Evolutionary conservation across 1,140 invertebrate species (phyloP).

Genomic region (Lepidurus arcticus): DNA sequence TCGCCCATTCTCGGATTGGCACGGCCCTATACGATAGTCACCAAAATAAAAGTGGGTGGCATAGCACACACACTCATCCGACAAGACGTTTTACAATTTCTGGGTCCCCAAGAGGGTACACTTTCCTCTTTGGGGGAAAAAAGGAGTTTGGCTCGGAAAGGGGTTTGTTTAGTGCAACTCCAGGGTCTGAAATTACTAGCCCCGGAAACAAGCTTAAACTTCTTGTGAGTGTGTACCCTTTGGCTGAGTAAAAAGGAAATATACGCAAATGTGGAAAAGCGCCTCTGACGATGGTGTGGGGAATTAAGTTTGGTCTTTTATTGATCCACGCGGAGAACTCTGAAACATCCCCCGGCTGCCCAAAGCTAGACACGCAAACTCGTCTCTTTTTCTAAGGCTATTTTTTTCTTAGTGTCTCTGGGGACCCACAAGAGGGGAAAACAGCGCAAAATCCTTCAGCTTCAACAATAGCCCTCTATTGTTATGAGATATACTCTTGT

Average conservation of each 20-base stretch:
- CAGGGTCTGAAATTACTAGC: not conserved
- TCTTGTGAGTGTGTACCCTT: not conserved
- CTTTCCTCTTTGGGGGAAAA: too few species aligned
- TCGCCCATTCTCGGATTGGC: slow-evolving; percentile 12
- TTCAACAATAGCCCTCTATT: too few species aligned
- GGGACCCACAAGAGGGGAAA: too few species aligned
- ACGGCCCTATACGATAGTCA: not conserved
- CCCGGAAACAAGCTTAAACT: not conserved
- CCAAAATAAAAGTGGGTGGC: not conserved
- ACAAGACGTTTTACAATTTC: not conserved
- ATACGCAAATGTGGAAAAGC: not conserved
- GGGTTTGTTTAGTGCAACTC: not conserved
- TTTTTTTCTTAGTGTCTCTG: too few species aligned
- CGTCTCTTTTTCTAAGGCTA: not conserved
- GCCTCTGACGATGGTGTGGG: not conserved
- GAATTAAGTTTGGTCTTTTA: slow-evolving; percentile 16
- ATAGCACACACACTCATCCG: not conserved
- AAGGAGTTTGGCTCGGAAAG: not conserved
- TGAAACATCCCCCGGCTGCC: not conserved
- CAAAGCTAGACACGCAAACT: not conserved
- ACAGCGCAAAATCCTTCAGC: too few species aligned
- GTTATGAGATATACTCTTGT: too few species aligned
- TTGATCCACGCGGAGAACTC: not conserved
- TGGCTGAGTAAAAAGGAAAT: not conserved
- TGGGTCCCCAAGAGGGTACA: too few species aligned